phyloP scores from a whole-genome alignment of 2,888 invertebrate species.

The Platycnemis pennipes region DNA sequence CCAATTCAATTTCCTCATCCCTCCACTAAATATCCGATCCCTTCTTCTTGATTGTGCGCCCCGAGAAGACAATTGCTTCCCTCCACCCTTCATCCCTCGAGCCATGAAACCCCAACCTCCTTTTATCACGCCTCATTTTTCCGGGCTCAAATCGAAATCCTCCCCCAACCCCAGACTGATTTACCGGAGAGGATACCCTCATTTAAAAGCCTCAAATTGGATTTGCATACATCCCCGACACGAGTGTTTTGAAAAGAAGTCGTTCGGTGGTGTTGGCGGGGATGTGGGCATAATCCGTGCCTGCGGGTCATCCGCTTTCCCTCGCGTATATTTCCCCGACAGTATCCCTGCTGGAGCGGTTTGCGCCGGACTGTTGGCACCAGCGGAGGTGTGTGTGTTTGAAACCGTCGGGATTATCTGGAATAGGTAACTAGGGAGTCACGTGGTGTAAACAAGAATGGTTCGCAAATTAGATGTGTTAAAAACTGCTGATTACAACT shows the following conservation, averaged over 20 bases:
- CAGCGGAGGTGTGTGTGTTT: no score
- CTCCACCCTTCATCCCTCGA: conserved; percentile 5
- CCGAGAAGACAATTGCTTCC: conserved; percentile 64
- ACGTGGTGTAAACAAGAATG: no score
- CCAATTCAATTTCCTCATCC: neutral
- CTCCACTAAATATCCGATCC: conserved; percentile 57
- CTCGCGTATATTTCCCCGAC: neutral
- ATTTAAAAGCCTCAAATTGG: conserved; percentile 57
- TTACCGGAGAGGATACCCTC: conserved; percentile 59
- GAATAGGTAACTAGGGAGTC: no score
- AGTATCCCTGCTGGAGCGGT: neutral
- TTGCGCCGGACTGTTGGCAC: no score
- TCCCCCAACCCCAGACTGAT: conserved; percentile 40
- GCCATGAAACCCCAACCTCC: neutral
- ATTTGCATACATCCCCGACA: conserved; percentile 62
- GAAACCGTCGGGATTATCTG: no score
- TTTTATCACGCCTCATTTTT: conserved; percentile 52
- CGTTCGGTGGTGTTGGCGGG: neutral
- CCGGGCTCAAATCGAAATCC: conserved; percentile 52
- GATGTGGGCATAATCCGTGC: neutral
- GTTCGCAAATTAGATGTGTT: no score
- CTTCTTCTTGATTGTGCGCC: conserved; percentile 46
- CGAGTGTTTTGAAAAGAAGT: conserved; percentile 55
- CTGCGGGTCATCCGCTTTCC: neutral
- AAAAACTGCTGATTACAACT: no score